A percentile compares a stretch with the other conserved stretches of the same genome.
phyloP scores from a whole-genome alignment of 2,888 invertebrate species.

The Elaeidobius kamerunicus region DNA sequence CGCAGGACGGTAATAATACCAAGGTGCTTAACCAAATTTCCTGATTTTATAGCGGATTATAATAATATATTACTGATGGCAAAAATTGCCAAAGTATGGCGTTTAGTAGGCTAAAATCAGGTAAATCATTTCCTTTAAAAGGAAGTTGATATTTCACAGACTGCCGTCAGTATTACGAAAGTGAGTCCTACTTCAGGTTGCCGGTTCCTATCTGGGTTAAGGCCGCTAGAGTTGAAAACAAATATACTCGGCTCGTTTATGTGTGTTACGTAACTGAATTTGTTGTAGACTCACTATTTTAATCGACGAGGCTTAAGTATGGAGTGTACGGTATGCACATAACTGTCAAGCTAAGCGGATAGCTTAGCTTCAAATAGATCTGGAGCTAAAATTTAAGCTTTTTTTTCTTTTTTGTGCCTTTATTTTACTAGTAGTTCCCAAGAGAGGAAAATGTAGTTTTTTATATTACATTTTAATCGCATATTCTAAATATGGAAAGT shows the following conservation, averaged over 20 bases:
- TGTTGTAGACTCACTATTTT: conserved; percentile 27
- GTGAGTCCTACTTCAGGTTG: conserved; percentile 30
- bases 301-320: conserved; percentile 13
- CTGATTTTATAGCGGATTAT: too few species aligned
- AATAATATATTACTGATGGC: too few species aligned
- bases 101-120: too few species aligned
- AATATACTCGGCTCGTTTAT: conserved; percentile 26
- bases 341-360: neutral
- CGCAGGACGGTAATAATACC: too few species aligned
- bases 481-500: conserved; percentile 1
- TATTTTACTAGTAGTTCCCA: too few species aligned
- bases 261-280: conserved; percentile 28
- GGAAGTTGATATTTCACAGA: conserved; percentile 32
- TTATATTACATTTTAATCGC: neutral
- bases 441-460: neutral
- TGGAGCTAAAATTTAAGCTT: neutral
- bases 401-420: too few species aligned
- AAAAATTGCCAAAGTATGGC: neutral
- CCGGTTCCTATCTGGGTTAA: conserved; percentile 31
- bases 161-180: conserved; percentile 29
- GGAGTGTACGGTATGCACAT: conserved; percentile 1
- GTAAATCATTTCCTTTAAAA: conserved; percentile 29
- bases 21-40: too few species aligned
- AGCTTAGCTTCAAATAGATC: neutral
- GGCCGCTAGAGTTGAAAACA: conserved; percentile 30